These are phyloP conservation scores for Phasia obesa DNA, from an alignment of 2,888 invertebrate species.

Conservation along the genomic window DNA sequence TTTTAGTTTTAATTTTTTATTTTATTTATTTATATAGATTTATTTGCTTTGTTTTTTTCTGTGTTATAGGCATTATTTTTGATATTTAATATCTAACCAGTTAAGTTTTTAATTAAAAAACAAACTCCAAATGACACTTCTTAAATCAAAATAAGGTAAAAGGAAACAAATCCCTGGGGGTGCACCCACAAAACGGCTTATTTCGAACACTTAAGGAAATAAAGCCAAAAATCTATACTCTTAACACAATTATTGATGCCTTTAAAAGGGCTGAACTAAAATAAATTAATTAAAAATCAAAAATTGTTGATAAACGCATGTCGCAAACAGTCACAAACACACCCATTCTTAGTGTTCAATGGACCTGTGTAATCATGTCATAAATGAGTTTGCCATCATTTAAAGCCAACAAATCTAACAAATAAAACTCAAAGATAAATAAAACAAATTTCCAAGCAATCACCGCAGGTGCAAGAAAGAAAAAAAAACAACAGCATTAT, in stretches of 20 bases:
- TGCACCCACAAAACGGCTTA: conserved; percentile 44
- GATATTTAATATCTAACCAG: background rate
- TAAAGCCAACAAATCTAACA: conserved; percentile 26
- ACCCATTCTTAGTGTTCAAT: conserved; percentile 7
- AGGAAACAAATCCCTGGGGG: conserved; percentile 33
- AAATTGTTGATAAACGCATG: conserved; percentile 58
- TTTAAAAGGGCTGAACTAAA: conserved; percentile 49
- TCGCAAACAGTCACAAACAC: background rate
- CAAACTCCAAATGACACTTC: conserved; percentile 36
- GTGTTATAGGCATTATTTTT: background rate
- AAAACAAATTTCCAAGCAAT: conserved; percentile 70
- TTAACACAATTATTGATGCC: conserved; percentile 32
- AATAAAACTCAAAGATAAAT: conserved; percentile 28
- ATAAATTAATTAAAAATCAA: conserved; percentile 63
- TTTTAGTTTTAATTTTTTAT: too few species aligned
- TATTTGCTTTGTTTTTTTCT: background rate
- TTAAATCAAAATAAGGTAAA: conserved; percentile 1
- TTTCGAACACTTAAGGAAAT: conserved; percentile 26
- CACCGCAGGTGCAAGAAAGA: conserved; percentile 70
- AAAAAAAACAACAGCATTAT: conserved; percentile 67
- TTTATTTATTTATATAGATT: too few species aligned
- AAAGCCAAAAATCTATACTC: conserved; percentile 17
- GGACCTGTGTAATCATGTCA: conserved; percentile 46
- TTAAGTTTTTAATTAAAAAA: conserved; percentile 29
- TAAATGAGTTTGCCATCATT: conserved; percentile 28